These are phyloP conservation scores for Ceratoteleas bidentatus DNA, from an alignment of 1,140 invertebrate species.

Conservation along the genomic window DNA sequence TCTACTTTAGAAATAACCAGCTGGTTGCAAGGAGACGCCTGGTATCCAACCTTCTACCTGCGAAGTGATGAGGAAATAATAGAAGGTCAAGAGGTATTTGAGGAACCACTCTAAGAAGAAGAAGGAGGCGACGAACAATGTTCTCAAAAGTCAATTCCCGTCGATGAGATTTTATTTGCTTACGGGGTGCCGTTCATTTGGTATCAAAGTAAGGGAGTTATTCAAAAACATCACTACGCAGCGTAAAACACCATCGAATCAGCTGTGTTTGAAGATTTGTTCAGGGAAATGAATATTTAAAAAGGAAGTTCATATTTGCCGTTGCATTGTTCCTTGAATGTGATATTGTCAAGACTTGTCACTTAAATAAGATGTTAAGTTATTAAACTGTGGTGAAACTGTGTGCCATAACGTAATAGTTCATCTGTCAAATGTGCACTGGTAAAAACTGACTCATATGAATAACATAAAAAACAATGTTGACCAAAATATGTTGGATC, in stretches of 20 bases:
- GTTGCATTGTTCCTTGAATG: not conserved
- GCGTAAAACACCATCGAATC: not conserved
- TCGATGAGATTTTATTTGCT: not conserved
- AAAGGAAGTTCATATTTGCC: not conserved
- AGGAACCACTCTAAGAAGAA: conserved; percentile 5
- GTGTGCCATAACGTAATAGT: too few species aligned
- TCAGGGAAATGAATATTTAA: not conserved
- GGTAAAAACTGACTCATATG: too few species aligned
- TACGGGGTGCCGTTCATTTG: not conserved
- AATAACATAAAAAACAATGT: too few species aligned
- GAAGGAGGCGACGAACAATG: conserved; percentile 1
- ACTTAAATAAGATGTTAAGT: not conserved
- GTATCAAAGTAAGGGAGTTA: not conserved
- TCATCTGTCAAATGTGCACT: too few species aligned
- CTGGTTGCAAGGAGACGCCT: conserved; percentile 8
- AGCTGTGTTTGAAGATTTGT: not conserved
- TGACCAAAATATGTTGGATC: too few species aligned
- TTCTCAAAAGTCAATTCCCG: conserved; percentile 2
- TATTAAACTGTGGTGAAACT: not conserved
- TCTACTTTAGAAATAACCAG: not conserved
- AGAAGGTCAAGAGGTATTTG: not conserved
- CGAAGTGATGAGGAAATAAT: conserved; percentile 12
- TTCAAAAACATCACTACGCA: not conserved
- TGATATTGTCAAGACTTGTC: not conserved
- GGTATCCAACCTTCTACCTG: conserved; percentile 3